A percentile compares a stretch with the other conserved stretches of the same genome.
Conservation (phyloP, 2,113 vertebrate species). For the Pipra filicauda region DNA sequence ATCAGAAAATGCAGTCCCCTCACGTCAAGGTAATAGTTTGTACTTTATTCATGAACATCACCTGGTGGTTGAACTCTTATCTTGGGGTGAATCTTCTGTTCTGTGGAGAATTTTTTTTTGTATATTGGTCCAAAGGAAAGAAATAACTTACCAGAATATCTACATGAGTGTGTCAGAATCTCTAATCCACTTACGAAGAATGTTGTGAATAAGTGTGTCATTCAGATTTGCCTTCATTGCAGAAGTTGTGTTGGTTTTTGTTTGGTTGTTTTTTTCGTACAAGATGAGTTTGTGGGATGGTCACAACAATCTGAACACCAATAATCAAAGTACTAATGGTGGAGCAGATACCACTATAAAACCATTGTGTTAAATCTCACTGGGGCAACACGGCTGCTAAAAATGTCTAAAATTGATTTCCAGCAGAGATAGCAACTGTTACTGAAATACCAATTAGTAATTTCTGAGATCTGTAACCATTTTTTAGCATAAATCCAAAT, state of each 20-base stretch:
- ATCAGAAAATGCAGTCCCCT: slow-evolving; percentile 97
- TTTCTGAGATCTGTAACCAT: not conserved
- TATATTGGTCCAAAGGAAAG: not conserved
- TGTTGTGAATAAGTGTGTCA: slow-evolving; percentile 29
- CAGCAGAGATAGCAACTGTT: not conserved
- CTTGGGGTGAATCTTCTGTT: not conserved
- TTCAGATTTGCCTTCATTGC: not conserved
- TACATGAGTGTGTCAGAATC: not conserved
- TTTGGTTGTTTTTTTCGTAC: not conserved
- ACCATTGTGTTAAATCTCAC: not conserved
- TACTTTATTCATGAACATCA: not conserved
- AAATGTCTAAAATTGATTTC: not conserved
- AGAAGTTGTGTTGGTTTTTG: slow-evolving; percentile 1
- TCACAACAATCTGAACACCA: slow-evolving; percentile 34
- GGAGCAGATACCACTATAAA: not conserved
- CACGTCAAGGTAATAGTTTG: slow-evolving; percentile 89
- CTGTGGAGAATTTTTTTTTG: not conserved
- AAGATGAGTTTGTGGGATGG: slow-evolving; percentile 22
- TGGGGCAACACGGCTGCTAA: not conserved
- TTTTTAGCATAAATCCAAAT: not conserved
- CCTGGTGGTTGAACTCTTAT: not conserved
- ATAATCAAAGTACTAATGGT: not conserved
- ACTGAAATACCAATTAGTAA: not conserved
- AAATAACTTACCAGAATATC: not conserved
- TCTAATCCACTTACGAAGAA: not conserved